Conservation (phyloP, 2,888 invertebrate species). For the Pinctada fucata region DNA sequence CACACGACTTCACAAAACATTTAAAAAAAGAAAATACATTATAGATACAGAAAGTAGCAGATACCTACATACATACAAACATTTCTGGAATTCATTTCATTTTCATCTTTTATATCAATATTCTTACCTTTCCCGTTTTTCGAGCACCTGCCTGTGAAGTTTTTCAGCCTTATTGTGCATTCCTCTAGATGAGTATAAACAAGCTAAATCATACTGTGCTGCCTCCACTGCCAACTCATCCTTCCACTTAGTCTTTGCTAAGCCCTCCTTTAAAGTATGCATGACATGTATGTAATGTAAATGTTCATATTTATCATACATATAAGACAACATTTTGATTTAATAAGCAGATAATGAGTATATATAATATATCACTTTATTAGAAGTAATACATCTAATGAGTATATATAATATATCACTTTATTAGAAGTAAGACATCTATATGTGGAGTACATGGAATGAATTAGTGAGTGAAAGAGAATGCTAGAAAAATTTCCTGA, state of each 20-base stretch:
- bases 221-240: not conserved
- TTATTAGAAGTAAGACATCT: no score
- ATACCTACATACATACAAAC: no score
- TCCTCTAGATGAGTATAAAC: constrained; percentile 20
- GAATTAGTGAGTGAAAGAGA: no score
- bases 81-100: no score
- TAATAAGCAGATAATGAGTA: no score
- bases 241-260: not conserved
- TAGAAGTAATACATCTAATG: not conserved
- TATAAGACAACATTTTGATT: not conserved
- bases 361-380: no score
- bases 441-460: no score
- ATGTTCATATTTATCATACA: not conserved
- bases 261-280: not conserved
- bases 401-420: not conserved
- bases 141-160: constrained; percentile 43
- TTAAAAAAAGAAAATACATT: not conserved
- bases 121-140: constrained; percentile 35
- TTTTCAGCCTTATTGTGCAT: constrained; percentile 23
- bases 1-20: constrained; percentile 12
- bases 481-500: not conserved
- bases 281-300: not conserved
- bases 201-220: constrained; percentile 31
- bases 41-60: no score
- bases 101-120: no score